Conservation (phyloP, 1,140 invertebrate species). For the Drosophila repletoides region DNA sequence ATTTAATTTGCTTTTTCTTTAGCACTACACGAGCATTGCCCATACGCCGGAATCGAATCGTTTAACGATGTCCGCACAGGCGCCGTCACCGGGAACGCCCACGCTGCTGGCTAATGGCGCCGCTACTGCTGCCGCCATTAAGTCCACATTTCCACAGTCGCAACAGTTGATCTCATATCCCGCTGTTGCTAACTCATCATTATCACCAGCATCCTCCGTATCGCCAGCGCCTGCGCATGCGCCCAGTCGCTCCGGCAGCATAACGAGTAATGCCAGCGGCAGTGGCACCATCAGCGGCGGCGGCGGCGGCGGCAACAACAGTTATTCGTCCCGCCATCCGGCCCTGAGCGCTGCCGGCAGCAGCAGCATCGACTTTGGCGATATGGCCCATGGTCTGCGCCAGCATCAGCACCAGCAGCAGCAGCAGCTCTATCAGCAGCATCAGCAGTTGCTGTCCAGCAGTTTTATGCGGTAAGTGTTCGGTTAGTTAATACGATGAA, state of each 20-base stretch:
- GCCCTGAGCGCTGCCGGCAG: slow-evolving; percentile 57
- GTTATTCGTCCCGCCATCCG: slow-evolving; percentile 54
- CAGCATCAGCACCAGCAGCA: slow-evolving; percentile 74
- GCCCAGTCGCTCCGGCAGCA: slow-evolving; percentile 73
- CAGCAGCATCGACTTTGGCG: slow-evolving; percentile 75
- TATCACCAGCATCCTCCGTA: slow-evolving; percentile 44
- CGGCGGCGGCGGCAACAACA: slow-evolving; percentile 40
- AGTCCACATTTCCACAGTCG: slow-evolving; percentile 68
- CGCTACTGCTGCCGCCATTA: slow-evolving; percentile 34
- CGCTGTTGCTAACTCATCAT: slow-evolving; percentile 56
- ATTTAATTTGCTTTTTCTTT: slow-evolving; percentile 4
- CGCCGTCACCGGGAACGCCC: background rate
- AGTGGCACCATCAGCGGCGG: slow-evolving; percentile 47
- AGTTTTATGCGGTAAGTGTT: slow-evolving; percentile 80
- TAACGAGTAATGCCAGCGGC: slow-evolving; percentile 68
- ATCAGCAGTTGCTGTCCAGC: slow-evolving; percentile 56
- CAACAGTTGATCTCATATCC: slow-evolving; percentile 83
- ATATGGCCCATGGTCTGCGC: slow-evolving; percentile 75
- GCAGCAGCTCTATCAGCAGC: slow-evolving; percentile 45
- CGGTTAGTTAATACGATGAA: no score
- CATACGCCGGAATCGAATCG: slow-evolving; percentile 93
- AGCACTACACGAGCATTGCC: slow-evolving; percentile 94
- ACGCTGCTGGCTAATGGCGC: slow-evolving; percentile 66
- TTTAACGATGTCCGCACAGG: slow-evolving; percentile 79
- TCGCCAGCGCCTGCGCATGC: slow-evolving; percentile 48